Conservation (phyloP, 2,888 invertebrate species). For the Cheilosia impressa region DNA sequence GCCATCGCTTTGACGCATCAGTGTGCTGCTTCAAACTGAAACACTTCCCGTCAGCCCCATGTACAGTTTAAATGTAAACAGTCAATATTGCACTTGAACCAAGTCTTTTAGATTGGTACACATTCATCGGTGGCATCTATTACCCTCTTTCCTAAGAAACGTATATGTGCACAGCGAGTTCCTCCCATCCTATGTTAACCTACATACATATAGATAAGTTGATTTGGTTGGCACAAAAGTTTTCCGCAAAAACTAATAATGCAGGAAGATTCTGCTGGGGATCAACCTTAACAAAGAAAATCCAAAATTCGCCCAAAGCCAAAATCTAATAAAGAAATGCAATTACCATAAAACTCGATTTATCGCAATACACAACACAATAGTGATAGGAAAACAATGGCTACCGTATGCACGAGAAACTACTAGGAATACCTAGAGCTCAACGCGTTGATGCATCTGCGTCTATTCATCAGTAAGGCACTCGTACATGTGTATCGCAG, state of each 20-base stretch:
- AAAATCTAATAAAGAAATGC: conserved; percentile 56
- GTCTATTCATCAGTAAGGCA: conserved; percentile 34
- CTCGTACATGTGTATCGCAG: conserved; percentile 23
- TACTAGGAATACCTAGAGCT: conserved; percentile 22
- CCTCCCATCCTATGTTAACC: conserved; percentile 41
- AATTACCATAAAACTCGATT: conserved; percentile 67
- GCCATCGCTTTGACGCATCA: too few relatives aligned
- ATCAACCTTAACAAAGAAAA: conserved; percentile 49
- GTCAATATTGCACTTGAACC: too few relatives aligned
- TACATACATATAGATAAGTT: conserved; percentile 35
- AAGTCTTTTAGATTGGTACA: background rate
- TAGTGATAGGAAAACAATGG: conserved; percentile 54
- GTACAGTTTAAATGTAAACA: too few relatives aligned
- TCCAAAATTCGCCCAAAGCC: conserved; percentile 33
- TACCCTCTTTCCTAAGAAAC: background rate
- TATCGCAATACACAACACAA: conserved; percentile 60
- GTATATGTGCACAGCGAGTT: background rate
- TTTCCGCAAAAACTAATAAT: conserved; percentile 20
- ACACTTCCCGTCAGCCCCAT: too few relatives aligned
- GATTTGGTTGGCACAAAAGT: conserved; percentile 38
- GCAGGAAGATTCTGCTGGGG: conserved; percentile 18
- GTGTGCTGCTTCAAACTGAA: too few relatives aligned
- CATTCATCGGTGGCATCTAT: background rate
- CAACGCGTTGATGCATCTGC: conserved; percentile 6
- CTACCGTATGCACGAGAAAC: conserved; percentile 18